Conservation (phyloP, 2,888 invertebrate species). For the Shargacucullia verbasci region DNA sequence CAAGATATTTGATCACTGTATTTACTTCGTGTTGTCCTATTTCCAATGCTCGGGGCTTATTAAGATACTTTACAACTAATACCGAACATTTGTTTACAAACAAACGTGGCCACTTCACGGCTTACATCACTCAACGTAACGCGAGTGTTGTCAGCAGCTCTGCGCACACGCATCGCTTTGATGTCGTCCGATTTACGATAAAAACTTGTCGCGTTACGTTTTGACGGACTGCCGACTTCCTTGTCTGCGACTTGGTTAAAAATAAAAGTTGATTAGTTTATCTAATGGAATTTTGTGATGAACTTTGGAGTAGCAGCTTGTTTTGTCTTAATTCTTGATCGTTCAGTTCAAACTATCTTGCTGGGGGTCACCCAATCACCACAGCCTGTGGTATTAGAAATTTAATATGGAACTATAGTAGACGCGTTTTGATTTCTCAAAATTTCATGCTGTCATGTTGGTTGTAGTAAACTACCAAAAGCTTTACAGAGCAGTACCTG, state of each 20-base stretch:
- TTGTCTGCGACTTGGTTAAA: slow-evolving; percentile 47
- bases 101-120: slow-evolving; percentile 37
- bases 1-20: slow-evolving; percentile 14
- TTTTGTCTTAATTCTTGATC: not conserved
- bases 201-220: slow-evolving; percentile 53
- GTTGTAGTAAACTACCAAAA: too few species aligned
- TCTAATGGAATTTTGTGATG: slow-evolving; percentile 17
- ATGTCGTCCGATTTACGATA: slow-evolving; percentile 69
- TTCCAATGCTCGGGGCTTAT: slow-evolving; percentile 14
- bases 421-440: too few species aligned
- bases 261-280: slow-evolving; percentile 28
- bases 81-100: slow-evolving; percentile 47
- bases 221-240: slow-evolving; percentile 58
- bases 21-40: slow-evolving; percentile 14
- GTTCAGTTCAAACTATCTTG: too few species aligned
- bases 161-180: slow-evolving; percentile 61
- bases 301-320: not conserved
- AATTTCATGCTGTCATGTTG: too few species aligned
- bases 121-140: slow-evolving; percentile 40
- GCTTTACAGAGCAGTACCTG: too few species aligned
- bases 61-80: slow-evolving; percentile 21
- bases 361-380: too few species aligned
- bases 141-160: slow-evolving; percentile 26
- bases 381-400: too few species aligned
- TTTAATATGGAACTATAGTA: too few species aligned